These are phyloP conservation scores for Toxotes jaculatrix DNA, from an alignment of 2,113 vertebrate genomes.

Conservation along the genomic window DNA sequence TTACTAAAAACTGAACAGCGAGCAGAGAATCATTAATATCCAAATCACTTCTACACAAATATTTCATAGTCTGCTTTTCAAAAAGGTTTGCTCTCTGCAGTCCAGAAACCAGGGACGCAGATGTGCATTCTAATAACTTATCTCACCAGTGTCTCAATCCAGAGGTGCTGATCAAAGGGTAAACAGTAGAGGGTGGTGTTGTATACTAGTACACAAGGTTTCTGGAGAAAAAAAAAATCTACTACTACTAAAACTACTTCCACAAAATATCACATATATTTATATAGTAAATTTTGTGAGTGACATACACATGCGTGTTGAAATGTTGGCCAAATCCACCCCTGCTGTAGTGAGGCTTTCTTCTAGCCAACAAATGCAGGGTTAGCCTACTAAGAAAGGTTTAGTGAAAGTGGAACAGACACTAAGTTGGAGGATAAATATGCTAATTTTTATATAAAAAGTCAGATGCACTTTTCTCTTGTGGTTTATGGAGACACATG, in stretches of 20 bases:
- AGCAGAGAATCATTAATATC: no score
- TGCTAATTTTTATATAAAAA: no score
- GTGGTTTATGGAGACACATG: no score
- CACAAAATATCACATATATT: neutral
- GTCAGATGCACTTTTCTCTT: no score
- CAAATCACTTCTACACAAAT: neutral
- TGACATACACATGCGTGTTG: no score
- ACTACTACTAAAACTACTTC: no score
- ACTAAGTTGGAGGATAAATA: no score
- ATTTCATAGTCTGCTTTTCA: neutral
- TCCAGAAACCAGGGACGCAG: neutral
- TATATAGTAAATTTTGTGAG: neutral
- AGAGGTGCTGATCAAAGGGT: neutral
- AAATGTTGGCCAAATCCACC: no score
- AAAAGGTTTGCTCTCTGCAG: neutral
- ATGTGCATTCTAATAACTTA: neutral
- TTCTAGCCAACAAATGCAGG: no score
- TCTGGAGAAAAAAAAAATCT: neutral
- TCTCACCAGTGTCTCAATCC: neutral
- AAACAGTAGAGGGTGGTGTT: conserved; percentile 51
- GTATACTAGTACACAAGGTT: neutral
- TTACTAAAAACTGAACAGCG: neutral
- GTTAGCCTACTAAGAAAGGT: no score
- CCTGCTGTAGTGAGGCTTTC: no score
- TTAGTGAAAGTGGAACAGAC: no score